A percentile compares a stretch with the other conserved stretches of the same genome.
Conservation (phyloP, 2,113 vertebrate species). For the Leptobrachium ailaonicum region DNA sequence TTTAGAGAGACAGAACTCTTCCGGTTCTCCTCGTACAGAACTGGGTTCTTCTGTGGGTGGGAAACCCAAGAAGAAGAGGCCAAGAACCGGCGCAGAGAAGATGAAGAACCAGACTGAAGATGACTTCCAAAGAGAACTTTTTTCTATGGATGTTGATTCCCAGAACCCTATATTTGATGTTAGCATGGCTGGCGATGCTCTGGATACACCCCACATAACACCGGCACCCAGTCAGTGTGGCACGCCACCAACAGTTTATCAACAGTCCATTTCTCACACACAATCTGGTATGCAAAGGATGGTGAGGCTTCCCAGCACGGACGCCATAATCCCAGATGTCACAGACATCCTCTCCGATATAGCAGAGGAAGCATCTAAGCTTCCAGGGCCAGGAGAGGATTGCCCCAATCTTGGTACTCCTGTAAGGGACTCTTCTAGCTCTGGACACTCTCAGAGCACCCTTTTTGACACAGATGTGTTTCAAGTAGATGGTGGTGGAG, state of each 20-base stretch:
- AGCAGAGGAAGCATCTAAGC: conserved; percentile 90
- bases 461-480: conserved; percentile 96
- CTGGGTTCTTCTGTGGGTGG: conserved; percentile 73
- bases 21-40: conserved; percentile 85
- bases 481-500: conserved; percentile 63
- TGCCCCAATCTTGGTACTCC: conserved; percentile 88
- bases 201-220: conserved; percentile 95
- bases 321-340: conserved; percentile 93
- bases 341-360: conserved; percentile 95
- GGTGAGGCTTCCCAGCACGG: conserved; percentile 91
- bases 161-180: conserved; percentile 97
- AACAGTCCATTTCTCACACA: conserved; percentile 69
- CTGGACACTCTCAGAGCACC: conserved; percentile 89
- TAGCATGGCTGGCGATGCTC: conserved; percentile 85
- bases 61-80: conserved; percentile 94
- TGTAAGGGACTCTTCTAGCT: conserved; percentile 93
- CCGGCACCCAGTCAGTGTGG: conserved; percentile 96
- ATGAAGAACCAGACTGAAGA: conserved; percentile 88
- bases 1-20: conserved; percentile 93
- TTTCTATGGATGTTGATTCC: conserved; percentile 97
- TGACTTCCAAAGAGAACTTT: conserved; percentile 95
- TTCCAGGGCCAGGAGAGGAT: conserved; percentile 78
- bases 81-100: conserved; percentile 77
- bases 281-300: conserved; percentile 82
- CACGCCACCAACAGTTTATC: conserved; percentile 84